phyloP scores from a whole-genome alignment of 37 sponge, comb jelly and placozoan genomes.

The Mnemiopsis leidyi region DNA sequence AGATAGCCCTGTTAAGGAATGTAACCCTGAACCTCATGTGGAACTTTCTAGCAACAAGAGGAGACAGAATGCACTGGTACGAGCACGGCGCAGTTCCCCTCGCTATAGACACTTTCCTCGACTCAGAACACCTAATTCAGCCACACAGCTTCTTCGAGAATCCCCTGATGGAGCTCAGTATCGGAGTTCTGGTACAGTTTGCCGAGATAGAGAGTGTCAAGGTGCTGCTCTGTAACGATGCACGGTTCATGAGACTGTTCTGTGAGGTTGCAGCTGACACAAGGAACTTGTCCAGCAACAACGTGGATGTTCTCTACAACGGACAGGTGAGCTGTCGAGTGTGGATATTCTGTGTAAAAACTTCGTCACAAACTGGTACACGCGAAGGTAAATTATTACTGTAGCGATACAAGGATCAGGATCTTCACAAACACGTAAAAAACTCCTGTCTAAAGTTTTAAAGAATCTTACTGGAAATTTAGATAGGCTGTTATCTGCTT shows the following conservation, averaged over 20 bases:
- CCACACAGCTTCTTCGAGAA: neutral
- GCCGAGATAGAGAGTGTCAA: neutral
- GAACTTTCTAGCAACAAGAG: neutral
- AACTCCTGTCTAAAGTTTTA: no score
- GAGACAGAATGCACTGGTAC: constrained; percentile 31
- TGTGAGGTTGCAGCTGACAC: neutral
- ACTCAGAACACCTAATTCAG: neutral
- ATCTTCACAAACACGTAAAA: no score
- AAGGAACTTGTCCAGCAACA: neutral
- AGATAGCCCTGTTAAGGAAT: neutral
- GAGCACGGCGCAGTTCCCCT: neutral
- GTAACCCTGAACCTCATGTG: constrained; percentile 24
- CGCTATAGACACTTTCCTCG: neutral
- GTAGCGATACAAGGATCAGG: no score
- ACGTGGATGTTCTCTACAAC: neutral
- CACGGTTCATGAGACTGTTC: neutral
- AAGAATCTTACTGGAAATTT: no score
- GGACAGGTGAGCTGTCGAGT: constrained; percentile 7
- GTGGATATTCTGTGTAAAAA: no score
- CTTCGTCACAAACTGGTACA: no score
- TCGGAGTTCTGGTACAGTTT: constrained; percentile 12
- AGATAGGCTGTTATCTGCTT: no score
- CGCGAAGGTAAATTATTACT: no score
- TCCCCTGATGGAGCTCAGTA: neutral
- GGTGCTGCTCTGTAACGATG: neutral